Conservation (phyloP, 2,113 vertebrate species). For the Cnemophilus loriae region DNA sequence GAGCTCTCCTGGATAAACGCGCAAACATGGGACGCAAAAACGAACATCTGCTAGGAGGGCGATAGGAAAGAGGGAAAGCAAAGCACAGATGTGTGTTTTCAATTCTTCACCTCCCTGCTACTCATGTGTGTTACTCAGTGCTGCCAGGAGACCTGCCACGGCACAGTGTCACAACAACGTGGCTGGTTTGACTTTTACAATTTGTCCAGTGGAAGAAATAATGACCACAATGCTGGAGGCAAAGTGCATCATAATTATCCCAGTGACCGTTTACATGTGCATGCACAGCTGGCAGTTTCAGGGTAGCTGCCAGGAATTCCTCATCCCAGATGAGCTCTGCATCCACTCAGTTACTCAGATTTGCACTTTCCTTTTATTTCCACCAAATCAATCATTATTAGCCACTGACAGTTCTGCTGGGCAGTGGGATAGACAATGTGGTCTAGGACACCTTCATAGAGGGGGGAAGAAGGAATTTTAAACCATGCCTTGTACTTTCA, state of each 20-base stretch:
- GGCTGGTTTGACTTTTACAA: not conserved
- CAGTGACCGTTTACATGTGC: not conserved
- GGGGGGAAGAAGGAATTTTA: not conserved
- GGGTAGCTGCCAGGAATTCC: not conserved
- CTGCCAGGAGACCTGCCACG: not conserved
- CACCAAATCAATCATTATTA: not conserved
- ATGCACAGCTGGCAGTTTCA: not conserved
- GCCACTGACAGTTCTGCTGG: not conserved
- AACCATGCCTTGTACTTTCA: not conserved
- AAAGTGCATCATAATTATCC: not conserved
- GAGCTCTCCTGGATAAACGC: not conserved
- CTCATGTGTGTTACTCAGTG: rapidly evolving
- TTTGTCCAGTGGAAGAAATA: not conserved
- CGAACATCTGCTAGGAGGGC: not conserved
- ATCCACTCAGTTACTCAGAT: not conserved
- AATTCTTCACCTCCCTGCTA: not conserved
- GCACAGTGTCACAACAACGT: no score
- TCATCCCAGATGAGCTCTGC: not conserved
- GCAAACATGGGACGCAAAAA: not conserved
- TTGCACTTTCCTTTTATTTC: not conserved
- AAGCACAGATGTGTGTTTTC: not conserved
- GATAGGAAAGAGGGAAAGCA: not conserved
- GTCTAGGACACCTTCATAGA: not conserved
- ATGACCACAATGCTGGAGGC: not conserved
- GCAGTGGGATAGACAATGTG: rapidly evolving